Evolutionary conservation across 2,113 vertebrate species (phyloP), one percentile per base, ranked within the genome.

Genomic region (Axis porcinus): DNA sequence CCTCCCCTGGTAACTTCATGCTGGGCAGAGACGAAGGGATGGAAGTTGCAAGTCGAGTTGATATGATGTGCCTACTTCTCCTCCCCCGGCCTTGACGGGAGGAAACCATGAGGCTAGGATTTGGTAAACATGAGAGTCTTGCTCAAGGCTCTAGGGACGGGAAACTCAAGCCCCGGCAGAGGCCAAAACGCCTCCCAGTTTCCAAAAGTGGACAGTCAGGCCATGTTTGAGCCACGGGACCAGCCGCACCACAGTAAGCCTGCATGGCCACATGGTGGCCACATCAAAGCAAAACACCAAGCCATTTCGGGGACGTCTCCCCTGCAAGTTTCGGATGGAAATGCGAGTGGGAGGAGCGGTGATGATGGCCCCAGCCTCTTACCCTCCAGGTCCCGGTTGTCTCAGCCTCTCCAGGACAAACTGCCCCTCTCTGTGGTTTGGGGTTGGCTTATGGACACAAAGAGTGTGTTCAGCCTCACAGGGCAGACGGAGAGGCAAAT

Each of bases 121-220:
- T 62, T 15, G 89, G 91, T 97, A 93, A 97, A 94, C 95, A 86
- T 2, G 55, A 97, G 27, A 47, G 30, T 84, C 81, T 93, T 96
- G 57, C 89, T 95, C 96, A 95, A n/a, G 86, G 54, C 81, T 85
- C 81, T 47, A 16, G 85, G 60, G 94, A 96, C 96, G 28, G 60
- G 30, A 93, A 97, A 89, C 30, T 50, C 55, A 74, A 74, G 52
- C 30, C 23, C 13, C 74, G 86, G 85, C 86, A 25, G 81, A 92
- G 40, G n/a, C 3, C 19, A 79, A 86, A 91, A 43, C n/a, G 33
- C 84, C 91, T 95, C 92, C 62, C 89, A 83, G 81, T 64, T 94
- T 95, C 91, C 96, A 79, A 95, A 91, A 84, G 28, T 36, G 52
- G 79, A 88, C 28, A n/a, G n/a, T 78, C 33, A 40, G 89, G 45